Evolutionary conservation across 2,888 invertebrate species (phyloP), one percentile per base, ranked within the genome.

Genomic region (Cephus pygmeus): DNA sequence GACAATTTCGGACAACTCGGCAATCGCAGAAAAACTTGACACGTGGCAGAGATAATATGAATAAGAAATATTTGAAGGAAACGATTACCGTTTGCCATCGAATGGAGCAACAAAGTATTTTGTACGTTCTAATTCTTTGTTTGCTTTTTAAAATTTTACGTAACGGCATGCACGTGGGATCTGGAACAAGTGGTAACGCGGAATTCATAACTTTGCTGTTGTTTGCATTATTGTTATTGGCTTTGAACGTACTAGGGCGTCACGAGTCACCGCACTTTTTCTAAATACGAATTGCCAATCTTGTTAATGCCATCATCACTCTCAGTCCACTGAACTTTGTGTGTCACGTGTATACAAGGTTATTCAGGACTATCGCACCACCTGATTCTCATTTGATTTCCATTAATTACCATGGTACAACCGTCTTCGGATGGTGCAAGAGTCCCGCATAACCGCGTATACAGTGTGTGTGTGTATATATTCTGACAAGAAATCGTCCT

Each of bases 231-330:
- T 56, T 23, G 0, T 56, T 36, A 34, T 68, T 79, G 68, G 40
- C 76, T 76, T 79, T 80, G 78, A 76, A 80, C 71, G 33, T 30
- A 6, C 69, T 75, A 82, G 83, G 82, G 84, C 83, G 84, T 36
- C 75, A 76, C 36, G 68, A 76, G 71, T 75, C 79, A 81, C 78
- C 81, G 83, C 80, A 81, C 73, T 77, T 73, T 23, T 76, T 81
- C 80, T 88, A 90, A 89, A 90, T 88, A 88, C 81, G 86, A 88
- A 90, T 89, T 88, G 88, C 87, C 87, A 88, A 85, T 85, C 77
- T 79, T 79, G 82, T 85, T 85, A 86, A 83, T 87, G 79, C 83
- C 82, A 23, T 77, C 73, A 82, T 84, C 81, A 83, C 71, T 77
- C 83, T 83, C 84, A 82, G 81, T 78, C 78, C 81, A 83, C 36